Evolutionary conservation across 2,888 invertebrate species (phyloP).

Genomic region (Microctonus brassicae): DNA sequence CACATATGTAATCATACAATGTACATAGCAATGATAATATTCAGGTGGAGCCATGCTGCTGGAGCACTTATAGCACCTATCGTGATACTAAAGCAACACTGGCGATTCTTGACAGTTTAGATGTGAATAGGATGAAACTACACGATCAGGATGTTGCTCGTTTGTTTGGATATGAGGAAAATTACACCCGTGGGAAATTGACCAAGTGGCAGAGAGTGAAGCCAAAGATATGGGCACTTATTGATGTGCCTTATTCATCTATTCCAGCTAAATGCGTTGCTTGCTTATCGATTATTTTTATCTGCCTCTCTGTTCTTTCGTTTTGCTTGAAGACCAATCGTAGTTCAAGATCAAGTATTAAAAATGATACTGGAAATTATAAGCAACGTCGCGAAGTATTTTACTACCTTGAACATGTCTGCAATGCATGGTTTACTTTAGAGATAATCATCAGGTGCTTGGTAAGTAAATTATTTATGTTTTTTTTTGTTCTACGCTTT

Average conservation of each 20-base stretch:
- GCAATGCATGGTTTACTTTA: constrained; percentile 97
- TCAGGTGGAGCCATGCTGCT: constrained; percentile 94
- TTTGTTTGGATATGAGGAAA: constrained; percentile 91
- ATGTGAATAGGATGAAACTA: constrained; percentile 92
- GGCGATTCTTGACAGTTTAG: constrained; percentile 94
- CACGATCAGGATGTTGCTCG: constrained; percentile 94
- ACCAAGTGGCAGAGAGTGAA: constrained; percentile 92
- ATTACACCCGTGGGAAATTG: constrained; percentile 82
- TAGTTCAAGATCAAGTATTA: constrained; percentile 42
- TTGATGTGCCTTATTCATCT: constrained; percentile 97
- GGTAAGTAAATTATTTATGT: constrained; percentile 74
- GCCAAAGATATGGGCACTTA: constrained; percentile 94
- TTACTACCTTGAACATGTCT: constrained; percentile 92
- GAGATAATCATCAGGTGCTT: constrained; percentile 89
- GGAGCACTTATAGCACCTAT: constrained; percentile 96
- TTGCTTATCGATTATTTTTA: constrained; percentile 94
- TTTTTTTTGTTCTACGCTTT: neutral
- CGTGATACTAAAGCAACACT: constrained; percentile 93
- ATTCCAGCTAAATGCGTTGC: constrained; percentile 92
- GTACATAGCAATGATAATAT: constrained; percentile 12
- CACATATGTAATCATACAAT: neutral
- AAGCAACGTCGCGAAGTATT: constrained; percentile 74
- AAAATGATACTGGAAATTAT: constrained; percentile 5
- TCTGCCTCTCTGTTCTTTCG: constrained; percentile 93
- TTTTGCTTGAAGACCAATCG: constrained; percentile 97